phyloP scores from a whole-genome alignment of 53 echinoderm and acorn worm species.

The Glandiceps talaboti region DNA sequence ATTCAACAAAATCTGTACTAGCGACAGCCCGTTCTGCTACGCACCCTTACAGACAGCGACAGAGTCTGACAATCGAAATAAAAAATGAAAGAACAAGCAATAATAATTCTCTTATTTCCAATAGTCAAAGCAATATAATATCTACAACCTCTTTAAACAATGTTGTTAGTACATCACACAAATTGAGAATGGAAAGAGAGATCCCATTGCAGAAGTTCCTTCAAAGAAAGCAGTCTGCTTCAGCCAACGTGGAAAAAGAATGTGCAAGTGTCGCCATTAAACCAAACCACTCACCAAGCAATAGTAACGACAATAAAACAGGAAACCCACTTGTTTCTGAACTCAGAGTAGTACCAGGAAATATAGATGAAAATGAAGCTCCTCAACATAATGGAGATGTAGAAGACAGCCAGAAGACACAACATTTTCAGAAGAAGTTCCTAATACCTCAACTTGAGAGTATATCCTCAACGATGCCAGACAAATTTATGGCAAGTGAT shows the following conservation, averaged over 20 bases:
- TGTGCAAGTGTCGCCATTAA: neutral
- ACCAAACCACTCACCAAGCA: neutral
- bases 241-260: neutral
- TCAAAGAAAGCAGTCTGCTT: neutral
- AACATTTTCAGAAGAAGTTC: neutral
- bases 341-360: neutral
- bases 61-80: neutral
- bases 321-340: neutral
- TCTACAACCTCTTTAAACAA: neutral
- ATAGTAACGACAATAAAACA: neutral
- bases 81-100: neutral
- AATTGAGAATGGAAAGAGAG: neutral
- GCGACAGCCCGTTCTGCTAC: conserved; percentile 7
- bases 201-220: neutral
- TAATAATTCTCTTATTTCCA: neutral
- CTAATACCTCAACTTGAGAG: neutral
- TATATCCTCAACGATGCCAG: neutral
- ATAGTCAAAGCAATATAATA: neutral
- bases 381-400: neutral
- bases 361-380: too few species aligned
- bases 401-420: neutral
- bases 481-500: neutral
- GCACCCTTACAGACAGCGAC: neutral
- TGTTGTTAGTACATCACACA: too few species aligned
- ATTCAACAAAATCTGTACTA: neutral